Base-by-base conservation (phyloP, 2,888 invertebrate species). In the Plagodis pulveraria region DNA sequence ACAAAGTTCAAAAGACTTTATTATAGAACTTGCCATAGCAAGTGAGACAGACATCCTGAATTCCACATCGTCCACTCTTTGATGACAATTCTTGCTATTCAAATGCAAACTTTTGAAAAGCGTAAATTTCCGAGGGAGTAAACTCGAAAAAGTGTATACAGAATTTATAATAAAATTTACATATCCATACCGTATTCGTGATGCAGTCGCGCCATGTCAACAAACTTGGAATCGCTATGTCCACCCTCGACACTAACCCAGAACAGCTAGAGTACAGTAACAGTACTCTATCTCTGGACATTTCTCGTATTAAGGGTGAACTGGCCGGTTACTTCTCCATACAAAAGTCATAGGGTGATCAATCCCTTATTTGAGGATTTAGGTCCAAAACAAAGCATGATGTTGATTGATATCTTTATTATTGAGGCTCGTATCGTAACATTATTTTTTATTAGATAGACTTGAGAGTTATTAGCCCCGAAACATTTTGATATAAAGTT, bases 191-290 rank as follows among this genome's bases (percentile, higher is more conserved):
- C 55, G 51, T 55, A 56, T 64, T 50, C 50, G 40, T 62, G 51
- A 58, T 63, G 68, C 58, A 67, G 62, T 48, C 58, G 65, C 58
- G 63, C 53, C 63, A 63, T 69, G 66, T 70, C 63, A 64, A 66
- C 63, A 64, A 69, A 63, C 66, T 66, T 56, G 11, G 36, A 57
- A 63, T 56, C 54, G 54, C 46, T 47, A 40, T 63, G 63, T 65
- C 65, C 68, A 64, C 65, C 40, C 40, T 6, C 40, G 40, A 10
- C 10, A 40, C 40, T 40, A 8, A 5, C 6, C 6, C 36, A 36
- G 7, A 4, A 36, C 36, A 8, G n/a, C n/a, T 22, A 22, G 1
- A 22, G 0, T 36, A 35, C 5, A 36, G 2, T 36, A 36, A 4
- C 53, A 54, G 46, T 40, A 38, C 8, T 12, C 6, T 40, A 46